phyloP scores from a whole-genome alignment of 2,888 invertebrate genomes.

The Ormyrus rosae region DNA sequence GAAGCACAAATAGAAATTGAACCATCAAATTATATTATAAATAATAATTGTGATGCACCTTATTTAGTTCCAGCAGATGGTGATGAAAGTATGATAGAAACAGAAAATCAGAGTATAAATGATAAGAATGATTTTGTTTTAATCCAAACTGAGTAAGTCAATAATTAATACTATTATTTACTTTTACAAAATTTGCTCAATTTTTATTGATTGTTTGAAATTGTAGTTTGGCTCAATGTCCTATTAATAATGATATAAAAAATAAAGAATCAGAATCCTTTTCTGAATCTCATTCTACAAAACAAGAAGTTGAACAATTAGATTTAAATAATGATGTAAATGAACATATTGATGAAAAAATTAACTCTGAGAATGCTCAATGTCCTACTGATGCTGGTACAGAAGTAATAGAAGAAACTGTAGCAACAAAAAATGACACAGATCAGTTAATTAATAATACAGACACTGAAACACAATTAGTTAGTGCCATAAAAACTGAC shows the following conservation, averaged over 20 bases:
- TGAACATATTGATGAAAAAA: not conserved
- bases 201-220: not conserved
- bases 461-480: too few species aligned
- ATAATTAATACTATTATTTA: constrained; percentile 5
- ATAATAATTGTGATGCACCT: not conserved
- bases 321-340: not conserved
- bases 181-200: not conserved
- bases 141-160: constrained; percentile 4
- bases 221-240: constrained; percentile 12
- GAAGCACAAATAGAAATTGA: not conserved
- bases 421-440: too few species aligned
- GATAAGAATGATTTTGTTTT: not conserved
- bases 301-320: not conserved
- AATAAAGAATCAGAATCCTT: not conserved
- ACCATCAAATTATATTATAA: constrained; percentile 1
- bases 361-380: too few species aligned
- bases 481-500: too few species aligned
- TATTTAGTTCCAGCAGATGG: not conserved
- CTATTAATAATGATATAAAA: not conserved
- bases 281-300: not conserved
- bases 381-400: too few species aligned
- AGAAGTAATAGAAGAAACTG: too few species aligned
- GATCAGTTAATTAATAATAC: too few species aligned
- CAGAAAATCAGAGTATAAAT: not conserved
- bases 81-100: not conserved